Conservation (phyloP, 37 sponge, comb jelly and placozoan species). For the Cladorhizidae sp. region DNA sequence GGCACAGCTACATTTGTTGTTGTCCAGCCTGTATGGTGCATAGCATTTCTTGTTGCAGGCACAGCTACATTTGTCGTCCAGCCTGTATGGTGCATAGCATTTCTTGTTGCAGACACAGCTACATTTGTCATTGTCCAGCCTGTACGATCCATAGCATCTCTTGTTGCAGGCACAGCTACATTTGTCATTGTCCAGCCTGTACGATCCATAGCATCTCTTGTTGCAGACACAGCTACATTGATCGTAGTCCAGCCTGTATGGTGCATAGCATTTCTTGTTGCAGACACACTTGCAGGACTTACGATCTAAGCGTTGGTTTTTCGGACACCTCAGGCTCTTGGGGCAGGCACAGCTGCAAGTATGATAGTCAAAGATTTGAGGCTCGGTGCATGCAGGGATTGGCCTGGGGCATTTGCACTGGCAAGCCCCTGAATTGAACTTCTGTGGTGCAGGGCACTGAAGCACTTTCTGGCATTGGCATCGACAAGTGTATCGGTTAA, state of each 20-base stretch:
- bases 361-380: neutral
- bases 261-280: too few species aligned
- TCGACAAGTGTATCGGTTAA: neutral
- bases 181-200: neutral
- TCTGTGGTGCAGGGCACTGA: constrained; percentile 9
- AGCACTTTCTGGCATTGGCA: constrained; percentile 6
- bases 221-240: constrained; percentile 48
- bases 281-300: constrained; percentile 41
- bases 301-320: constrained; percentile 12
- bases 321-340: constrained; percentile 3
- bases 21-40: too few species aligned
- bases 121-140: constrained; percentile 11
- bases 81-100: too few species aligned
- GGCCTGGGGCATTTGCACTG: constrained; percentile 33
- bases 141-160: too few species aligned
- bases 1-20: too few species aligned
- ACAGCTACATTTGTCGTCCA: too few species aligned
- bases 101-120: constrained; percentile 33
- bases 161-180: constrained; percentile 52
- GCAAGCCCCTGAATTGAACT: constrained; percentile 10
- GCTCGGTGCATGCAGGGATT: neutral
- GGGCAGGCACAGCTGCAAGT: constrained; percentile 45
- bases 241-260: too few species aligned
- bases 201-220: neutral
- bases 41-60: too few species aligned